A percentile compares a stretch with the other conserved stretches of the same genome.
Evolutionary conservation across 2,113 vertebrate species (phyloP).

Genomic region (Micromys minutus): DNA sequence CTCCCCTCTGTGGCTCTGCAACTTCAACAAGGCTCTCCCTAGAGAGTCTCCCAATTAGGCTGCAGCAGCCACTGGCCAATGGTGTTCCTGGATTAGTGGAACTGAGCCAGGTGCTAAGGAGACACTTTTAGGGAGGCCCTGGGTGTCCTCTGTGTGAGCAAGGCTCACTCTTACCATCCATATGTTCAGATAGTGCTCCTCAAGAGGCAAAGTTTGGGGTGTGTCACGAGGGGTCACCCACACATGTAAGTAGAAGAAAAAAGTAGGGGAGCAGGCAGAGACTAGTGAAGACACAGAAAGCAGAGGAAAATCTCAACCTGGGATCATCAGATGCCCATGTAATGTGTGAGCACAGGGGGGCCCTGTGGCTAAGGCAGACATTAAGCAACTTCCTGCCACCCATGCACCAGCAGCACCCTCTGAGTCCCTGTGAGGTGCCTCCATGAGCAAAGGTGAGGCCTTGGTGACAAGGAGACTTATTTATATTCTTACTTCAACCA

Average conservation of each 20-base stretch:
- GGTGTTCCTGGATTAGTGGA: not conserved
- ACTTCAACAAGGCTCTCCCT: not conserved
- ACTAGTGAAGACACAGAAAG: not conserved
- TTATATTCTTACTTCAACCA: not conserved
- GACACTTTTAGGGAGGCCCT: not conserved
- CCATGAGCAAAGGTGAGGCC: not conserved
- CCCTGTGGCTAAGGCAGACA: not conserved
- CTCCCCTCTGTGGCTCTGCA: not conserved
- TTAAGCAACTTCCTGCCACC: not conserved
- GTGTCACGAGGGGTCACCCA: not conserved
- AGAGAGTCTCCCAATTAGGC: not conserved
- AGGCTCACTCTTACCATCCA: not conserved
- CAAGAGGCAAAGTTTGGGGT: not conserved
- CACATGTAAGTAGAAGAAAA: not conserved
- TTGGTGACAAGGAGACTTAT: not conserved
- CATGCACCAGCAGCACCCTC: not conserved
- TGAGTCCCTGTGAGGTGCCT: not conserved
- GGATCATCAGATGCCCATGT: not conserved
- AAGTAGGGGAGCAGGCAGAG: not conserved
- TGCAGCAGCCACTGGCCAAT: not conserved
- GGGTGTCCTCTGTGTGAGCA: not conserved
- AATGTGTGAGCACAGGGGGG: not conserved
- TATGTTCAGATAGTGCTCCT: not conserved
- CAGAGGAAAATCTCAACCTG: not conserved
- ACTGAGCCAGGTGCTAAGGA: not conserved